Base-by-base conservation (phyloP, 2,797 vertebrate species). In the Acanthiza pusilla region DNA sequence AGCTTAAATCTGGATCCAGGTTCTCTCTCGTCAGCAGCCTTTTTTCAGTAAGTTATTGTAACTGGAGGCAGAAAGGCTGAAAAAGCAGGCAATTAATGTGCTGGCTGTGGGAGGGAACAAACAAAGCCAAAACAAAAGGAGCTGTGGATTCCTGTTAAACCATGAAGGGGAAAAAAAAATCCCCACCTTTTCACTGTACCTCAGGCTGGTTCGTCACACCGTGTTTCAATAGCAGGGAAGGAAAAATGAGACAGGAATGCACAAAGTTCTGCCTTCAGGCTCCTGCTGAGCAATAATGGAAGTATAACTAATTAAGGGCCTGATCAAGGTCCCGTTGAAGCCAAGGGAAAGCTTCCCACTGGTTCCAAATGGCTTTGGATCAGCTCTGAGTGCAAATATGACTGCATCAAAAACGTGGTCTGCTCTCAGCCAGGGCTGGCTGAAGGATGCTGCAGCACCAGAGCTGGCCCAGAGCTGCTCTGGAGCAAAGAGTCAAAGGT, bases 251-350 rank as follows among this genome's bases (percentile, higher is more conserved):
- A 13, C 26, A 80, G 75, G 14, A 92, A 57, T 32, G 22, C 54
- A 27, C 54, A 85, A 74, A 65, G 68, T 71, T 91, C 50, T 93
- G 88, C 89, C 93, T 91, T 91, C 68, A 68, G 75, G 55, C n/a
- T 63, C 95, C 91, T 80, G 75, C 91, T 83, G 93, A 80, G 93
- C 75, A 80, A 32, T 95, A 94, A 93, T 94, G 93, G 81, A 89
- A 91, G 53, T 71, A 26, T 51, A 88, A 85, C 82, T 94, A 93
- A 96, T 93, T 91, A 94, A 91, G 58, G 72, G 27, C 34, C 21
- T 91, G 93, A 96, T 95, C 81, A 85, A 92, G 87, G 82, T 23
- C 61, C 58, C 8, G 57, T 29, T 88, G 93, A 91, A 96, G 82
- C 57, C 79, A 74, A 85, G 78, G 67, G 72, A 94, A 94, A 91